Percentiles rank a stretch among this genome's conserved stretches.
These are phyloP conservation scores for Florisuga fusca DNA, from an alignment of 2,797 vertebrate species.

Conservation along the genomic window DNA sequence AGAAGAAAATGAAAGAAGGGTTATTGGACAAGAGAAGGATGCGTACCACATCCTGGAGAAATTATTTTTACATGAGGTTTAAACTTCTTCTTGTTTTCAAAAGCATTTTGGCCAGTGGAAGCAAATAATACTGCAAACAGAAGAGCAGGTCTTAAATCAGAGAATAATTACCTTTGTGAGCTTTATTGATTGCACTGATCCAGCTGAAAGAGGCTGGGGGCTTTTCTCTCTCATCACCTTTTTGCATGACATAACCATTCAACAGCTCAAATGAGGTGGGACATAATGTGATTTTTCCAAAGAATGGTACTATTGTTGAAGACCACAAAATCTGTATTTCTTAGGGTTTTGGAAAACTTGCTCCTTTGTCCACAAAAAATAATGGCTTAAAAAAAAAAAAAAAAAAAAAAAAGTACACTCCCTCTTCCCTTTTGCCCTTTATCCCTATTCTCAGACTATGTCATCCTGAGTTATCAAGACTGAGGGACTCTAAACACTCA, in stretches of 20 bases:
- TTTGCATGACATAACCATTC: conserved; percentile 42
- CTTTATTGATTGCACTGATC: conserved; percentile 58
- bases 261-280: conserved; percentile 71
- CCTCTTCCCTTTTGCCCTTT: conserved; percentile 24
- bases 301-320: conserved; percentile 64
- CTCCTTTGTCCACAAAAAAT: conserved; percentile 65
- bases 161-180: conserved; percentile 34
- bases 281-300: conserved; percentile 64
- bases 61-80: conserved; percentile 17
- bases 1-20: background rate
- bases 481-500: background rate
- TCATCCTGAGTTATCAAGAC: background rate
- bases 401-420: background rate
- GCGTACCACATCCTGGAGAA: background rate
- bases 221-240: conserved; percentile 10
- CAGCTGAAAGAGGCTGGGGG: conserved; percentile 29
- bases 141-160: conserved; percentile 69
- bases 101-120: conserved; percentile 29
- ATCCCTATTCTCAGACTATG: background rate
- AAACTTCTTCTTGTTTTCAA: conserved; percentile 20
- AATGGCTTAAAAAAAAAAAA: conserved; percentile 19
- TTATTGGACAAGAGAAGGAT: background rate
- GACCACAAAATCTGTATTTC: conserved; percentile 61
- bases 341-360: conserved; percentile 55
- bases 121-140: background rate